phyloP scores from a whole-genome alignment of 1,140 invertebrate species.

The Pogonomyrmex californicus region DNA sequence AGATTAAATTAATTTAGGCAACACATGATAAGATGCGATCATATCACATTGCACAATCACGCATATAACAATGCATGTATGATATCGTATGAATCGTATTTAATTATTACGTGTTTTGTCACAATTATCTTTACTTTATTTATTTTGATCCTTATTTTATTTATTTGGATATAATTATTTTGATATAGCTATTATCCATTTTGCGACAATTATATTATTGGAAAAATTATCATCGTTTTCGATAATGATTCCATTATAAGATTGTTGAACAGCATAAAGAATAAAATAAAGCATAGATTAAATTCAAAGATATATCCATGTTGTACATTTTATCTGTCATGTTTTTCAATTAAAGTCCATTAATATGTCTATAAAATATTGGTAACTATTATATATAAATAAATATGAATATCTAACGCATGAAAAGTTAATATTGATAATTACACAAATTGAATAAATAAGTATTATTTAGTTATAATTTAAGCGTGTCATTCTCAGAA shows the following conservation, averaged over 20 bases:
- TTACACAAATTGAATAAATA: too few relatives aligned
- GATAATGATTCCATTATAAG: not conserved
- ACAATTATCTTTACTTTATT: not conserved
- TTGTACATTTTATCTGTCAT: too few relatives aligned
- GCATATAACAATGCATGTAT: not conserved
- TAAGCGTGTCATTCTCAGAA: too few relatives aligned
- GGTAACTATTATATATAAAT: too few relatives aligned
- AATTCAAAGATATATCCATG: too few relatives aligned
- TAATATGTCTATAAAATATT: too few relatives aligned
- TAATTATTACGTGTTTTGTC: constrained; percentile 4
- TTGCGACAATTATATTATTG: not conserved
- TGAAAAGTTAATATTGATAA: too few relatives aligned
- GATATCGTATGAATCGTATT: constrained; percentile 10
- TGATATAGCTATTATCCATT: not conserved
- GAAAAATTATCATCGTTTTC: not conserved
- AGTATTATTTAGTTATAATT: too few relatives aligned
- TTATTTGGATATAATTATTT: not conserved
- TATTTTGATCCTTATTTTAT: too few relatives aligned
- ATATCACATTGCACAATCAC: not conserved
- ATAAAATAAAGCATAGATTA: not conserved
- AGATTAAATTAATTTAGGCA: not conserved
- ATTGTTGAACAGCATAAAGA: not conserved
- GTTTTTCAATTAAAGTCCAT: too few relatives aligned
- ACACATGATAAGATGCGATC: not conserved
- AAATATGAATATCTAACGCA: too few relatives aligned